Conservation (phyloP, 30 jellyfish, hydroid and myxozoan genomes). For the Rhopilema esculentum region DNA sequence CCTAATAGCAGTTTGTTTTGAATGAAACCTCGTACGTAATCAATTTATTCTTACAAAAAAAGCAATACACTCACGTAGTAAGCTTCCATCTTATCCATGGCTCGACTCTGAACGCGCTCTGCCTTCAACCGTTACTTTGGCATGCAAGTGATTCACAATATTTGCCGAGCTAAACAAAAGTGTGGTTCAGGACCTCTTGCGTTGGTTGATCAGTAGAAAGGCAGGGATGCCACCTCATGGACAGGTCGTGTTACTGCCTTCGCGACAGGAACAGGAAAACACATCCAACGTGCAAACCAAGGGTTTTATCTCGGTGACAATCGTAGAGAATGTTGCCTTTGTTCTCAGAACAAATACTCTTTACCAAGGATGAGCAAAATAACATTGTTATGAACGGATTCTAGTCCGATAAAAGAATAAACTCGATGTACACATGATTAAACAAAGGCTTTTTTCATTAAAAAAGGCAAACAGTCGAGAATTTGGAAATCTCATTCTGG, state of each 20-base stretch:
- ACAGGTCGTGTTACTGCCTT: slow-evolving; percentile 8
- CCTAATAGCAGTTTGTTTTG: neutral
- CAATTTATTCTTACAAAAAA: neutral
- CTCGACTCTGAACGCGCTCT: neutral
- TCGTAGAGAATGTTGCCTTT: slow-evolving; percentile 2
- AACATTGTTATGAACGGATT: slow-evolving; percentile 19
- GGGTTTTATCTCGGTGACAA: slow-evolving; percentile 39
- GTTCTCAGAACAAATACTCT: slow-evolving; percentile 4
- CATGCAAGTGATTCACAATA: neutral
- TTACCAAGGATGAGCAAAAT: slow-evolving; percentile 37
- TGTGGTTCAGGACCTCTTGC: neutral
- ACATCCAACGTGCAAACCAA: neutral
- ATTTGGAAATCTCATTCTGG: slow-evolving; percentile 30
- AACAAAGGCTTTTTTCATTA: slow-evolving; percentile 33
- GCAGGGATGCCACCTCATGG: neutral
- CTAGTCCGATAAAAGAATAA: neutral
- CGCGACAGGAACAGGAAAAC: slow-evolving; percentile 30
- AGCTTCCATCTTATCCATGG: neutral
- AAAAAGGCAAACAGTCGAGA: slow-evolving; percentile 21
- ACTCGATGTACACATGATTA: neutral
- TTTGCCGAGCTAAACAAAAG: neutral
- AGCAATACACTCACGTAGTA: neutral
- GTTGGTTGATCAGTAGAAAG: neutral
- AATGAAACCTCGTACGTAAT: neutral
- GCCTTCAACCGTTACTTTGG: neutral